Evolutionary conservation across 1,140 invertebrate species (phyloP), one percentile per base, ranked within the genome.

Genomic region (Luehdorfia chinensis): DNA sequence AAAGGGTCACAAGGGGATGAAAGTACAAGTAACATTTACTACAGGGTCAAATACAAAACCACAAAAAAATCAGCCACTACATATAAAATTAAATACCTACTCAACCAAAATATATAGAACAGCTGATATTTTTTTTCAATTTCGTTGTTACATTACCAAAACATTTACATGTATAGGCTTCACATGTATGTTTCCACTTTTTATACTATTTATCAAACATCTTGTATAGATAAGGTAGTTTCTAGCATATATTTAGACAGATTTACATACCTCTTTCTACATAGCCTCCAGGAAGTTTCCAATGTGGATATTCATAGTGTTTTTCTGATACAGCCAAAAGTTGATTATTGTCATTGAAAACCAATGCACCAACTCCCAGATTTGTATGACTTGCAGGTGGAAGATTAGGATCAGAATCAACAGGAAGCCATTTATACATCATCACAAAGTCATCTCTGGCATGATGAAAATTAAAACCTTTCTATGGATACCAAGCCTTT

Each of bases 251-350:
- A n/a, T n/a, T n/a, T n/a, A n/a, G n/a, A n/a, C n/a, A n/a, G n/a
- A n/a, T n/a, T n/a, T 25, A n/a, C 52, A 66, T 86, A 95, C 94
- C 92, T 84, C 90, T 92, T 75, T 97, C 94, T 15, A 96, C 93
- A 87, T 95, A 95, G 44, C 96, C 96, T 48, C 96, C 96, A 14
- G 96, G 96, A 9, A 98, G 87, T 85, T 98, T 98, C 96, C 96
- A 98, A 61, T 90, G 87, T 9, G 87, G 84, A 31, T 89, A 87
- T 33, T 90, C 77, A 56, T 90, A 90, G 77, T 90, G 92, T 71
- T 91, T 93, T 70, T 97, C 95, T 51, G 91, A 90, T 8, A 97
- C 91, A 0, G 95, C 94, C 19, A 97, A 86, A 14, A 98, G 73
- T 78, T 97, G 89, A 23, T 92, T 85, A 3, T 90, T 78, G 1